Evolutionary conservation across 2,888 invertebrate species (phyloP), one percentile per base, ranked within the genome.

Genomic region (Watsonalla cultraria): DNA sequence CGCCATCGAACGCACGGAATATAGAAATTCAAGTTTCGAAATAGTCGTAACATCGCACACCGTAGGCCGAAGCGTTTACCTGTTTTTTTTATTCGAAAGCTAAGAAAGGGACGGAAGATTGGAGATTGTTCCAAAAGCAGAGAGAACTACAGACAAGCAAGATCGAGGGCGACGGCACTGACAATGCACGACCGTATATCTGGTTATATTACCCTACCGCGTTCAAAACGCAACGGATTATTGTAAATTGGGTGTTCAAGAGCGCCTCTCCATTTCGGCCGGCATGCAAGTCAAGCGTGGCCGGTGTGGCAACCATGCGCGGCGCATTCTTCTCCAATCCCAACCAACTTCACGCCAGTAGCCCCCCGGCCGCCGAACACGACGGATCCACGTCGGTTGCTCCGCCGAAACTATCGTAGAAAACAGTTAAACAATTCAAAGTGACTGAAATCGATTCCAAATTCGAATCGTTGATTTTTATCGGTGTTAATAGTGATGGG

Each of bases 221-320:
- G 67, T 82, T 70, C 55, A 65, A 74, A 76, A 80, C 68, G 66
- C 69, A 66, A 62, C 64, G 70, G 76, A 76, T 77, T 74, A 75
- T 72, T 72, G 72, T 71, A 72, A 72, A 78, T 76, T 74, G 65
- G 71, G 69, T 74, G 73, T 70, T 75, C 70, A 63, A 76, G 68
- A 70, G 68, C 72, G 73, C 67, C 84, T 85, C 78, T 76, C 65
- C 70, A 75, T 75, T 80, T 82, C 74, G 71, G 83, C 68, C 78
- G 87, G 77, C 60, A 72, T 79, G 68, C 74, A 71, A 76, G 71
- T 73, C 77, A 80, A 86, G 83, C 83, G 82, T 78, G 82, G 78
- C 80, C 85, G 85, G 86, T 83, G 86, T 82, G 82, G 87, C 89
- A 84, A 86, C 89, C 82, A 86, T 90, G 90, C 90, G 90, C 89